Conservation (phyloP, 1,140 invertebrate genomes). For the Epicauta chinensis region DNA sequence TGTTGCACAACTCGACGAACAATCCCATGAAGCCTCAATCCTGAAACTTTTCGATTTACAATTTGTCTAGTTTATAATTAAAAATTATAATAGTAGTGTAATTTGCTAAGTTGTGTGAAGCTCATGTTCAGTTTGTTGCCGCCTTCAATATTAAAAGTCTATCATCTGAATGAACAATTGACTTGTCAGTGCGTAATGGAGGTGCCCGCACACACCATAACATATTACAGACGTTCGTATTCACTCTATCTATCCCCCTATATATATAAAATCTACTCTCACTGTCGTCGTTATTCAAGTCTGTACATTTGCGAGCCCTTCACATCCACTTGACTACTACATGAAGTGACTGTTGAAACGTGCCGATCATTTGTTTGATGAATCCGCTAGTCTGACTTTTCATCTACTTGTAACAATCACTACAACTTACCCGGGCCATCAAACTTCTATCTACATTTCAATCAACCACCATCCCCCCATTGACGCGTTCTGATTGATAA, state of each 20-base stretch:
- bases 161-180: not conserved
- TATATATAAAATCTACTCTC: not conserved
- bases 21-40: not conserved
- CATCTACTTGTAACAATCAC: conserved; percentile 18
- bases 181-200: not conserved
- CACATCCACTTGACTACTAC: conserved; percentile 25
- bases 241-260: too few species aligned
- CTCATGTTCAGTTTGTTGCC: not conserved
- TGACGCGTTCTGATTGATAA: too few species aligned
- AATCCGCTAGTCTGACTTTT: conserved; percentile 29
- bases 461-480: not conserved
- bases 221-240: too few species aligned
- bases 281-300: not conserved
- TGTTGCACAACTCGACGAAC: conserved; percentile 5
- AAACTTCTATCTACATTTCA: conserved; percentile 7
- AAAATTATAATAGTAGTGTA: too few species aligned
- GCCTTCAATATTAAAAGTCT: not conserved
- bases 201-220: conserved; percentile 1
- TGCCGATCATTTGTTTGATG: conserved; percentile 35
- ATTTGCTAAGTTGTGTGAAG: too few species aligned
- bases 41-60: too few species aligned
- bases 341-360: conserved; percentile 31
- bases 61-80: too few species aligned
- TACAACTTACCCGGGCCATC: conserved; percentile 15
- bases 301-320: conserved; percentile 25